Base-by-base conservation (phyloP, 2,113 vertebrate species). In the Dasyprocta punctata region DNA sequence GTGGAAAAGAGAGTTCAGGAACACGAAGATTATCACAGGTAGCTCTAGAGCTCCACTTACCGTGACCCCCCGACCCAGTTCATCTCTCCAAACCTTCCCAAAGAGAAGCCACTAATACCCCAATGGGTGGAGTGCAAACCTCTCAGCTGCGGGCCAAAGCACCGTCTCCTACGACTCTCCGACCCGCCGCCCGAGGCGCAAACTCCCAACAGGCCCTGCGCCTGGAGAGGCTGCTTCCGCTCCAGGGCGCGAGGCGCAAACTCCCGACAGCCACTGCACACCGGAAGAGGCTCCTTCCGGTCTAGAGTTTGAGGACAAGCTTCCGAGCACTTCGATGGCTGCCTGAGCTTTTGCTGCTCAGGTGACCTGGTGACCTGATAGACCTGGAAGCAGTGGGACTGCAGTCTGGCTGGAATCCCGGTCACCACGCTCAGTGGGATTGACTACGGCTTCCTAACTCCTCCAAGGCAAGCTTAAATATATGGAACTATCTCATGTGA, bases 31-130 rank as follows among this genome's bases (percentile, higher is more conserved):
- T 38, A 20, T 3, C 17, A 14, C 84, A 24, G 58, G 4, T 9
- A 22, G 8, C 44, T 24, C 9, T 19, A 22, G 11, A 5, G 5
- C 22, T 2, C 38, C 17, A 86, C 97, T 97, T 78, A 98, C 98
- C 98, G 89, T 49, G 97, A 92, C 0, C 98, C 98, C 2, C 98
- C 98, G 4, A 98, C 98, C 98, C 98, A 98, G 28, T 98, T 98
- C 98, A 98, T 98, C 26, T 28, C 60, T 49, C 38, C 52, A 41
- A 38, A 87, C 22, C 26, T 88, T 47, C 7, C 5, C n/a, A 16
- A 7, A 7, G 0, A 38, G 19, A 44, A 38, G 22, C 17, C 63
- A 52, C 20, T 5, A 56, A 17, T 12, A 2, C 7, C 26, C 12
- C 5, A 1, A 7, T 0, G 0, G 36, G 20, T 1, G 17, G 11